These are phyloP conservation scores for Tethya wilhelma DNA, from an alignment of 37 sponge, comb jelly and placozoan species.

Conservation along the genomic window DNA sequence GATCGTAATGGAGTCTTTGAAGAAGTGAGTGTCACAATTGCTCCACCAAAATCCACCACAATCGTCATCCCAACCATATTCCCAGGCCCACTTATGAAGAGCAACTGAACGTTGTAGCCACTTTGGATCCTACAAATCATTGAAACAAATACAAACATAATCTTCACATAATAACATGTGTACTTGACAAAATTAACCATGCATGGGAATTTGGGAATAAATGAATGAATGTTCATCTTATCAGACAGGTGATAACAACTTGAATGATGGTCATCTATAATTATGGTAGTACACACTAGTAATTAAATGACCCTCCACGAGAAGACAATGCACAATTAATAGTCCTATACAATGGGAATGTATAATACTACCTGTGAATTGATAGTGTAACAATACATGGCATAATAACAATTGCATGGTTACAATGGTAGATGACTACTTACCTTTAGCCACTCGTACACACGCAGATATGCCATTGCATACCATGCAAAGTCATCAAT, in stretches of 20 bases:
- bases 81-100: conserved; percentile 33
- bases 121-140: conserved; percentile 4
- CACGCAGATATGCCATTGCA: conserved; percentile 45
- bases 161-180: background rate
- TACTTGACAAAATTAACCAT: conserved; percentile 6
- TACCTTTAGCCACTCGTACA: conserved; percentile 55
- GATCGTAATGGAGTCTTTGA: conserved; percentile 42
- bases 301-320: no score
- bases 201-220: no score
- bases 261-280: background rate
- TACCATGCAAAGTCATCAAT: conserved; percentile 63
- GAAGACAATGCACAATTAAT: background rate
- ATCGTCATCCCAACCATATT: conserved; percentile 43
- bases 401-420: no score
- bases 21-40: background rate
- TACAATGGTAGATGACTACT: background rate
- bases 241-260: background rate
- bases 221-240: no score
- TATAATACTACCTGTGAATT: no score
- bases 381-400: no score
- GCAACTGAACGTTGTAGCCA: conserved; percentile 45
- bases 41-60: conserved; percentile 61
- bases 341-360: no score
- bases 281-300: background rate
- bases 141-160: background rate